Evolutionary conservation across 2,888 invertebrate genomes (phyloP), one percentile per base, ranked within the genome.

Genomic region (Pseudoips prasinana): DNA sequence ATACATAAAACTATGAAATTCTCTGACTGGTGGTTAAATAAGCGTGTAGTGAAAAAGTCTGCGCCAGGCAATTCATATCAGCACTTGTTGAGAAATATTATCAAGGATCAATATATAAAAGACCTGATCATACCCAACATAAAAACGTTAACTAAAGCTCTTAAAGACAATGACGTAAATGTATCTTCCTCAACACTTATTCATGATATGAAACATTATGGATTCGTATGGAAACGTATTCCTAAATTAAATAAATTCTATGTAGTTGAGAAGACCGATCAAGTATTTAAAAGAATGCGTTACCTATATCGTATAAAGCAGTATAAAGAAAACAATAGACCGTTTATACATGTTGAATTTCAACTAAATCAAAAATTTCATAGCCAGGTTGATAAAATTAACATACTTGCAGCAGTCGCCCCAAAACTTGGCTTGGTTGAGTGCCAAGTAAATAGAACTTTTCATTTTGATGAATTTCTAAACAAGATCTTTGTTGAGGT

Each of bases 191-290:
- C 5, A 14, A 14, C 2, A 14, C 14, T 14, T 3, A 2, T 3
- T 3, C 14, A 3, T 3, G 14, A 14, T 5, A 3, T 14, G 14
- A 14, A 14, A 5, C 14, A 14, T 3, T 26, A 30, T 8, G 60
- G 62, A 0, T 65, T 40, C 22, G 22, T 37, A 7, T 61, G 56
- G 51, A 54, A 39, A 37, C 39, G 43, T 7, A 18, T 65, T 7
- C 44, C 46, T 2, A 34, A 39, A 4, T 39, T 39, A 0, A 25
- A 43, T n/a, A 55, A 38, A 27, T 42, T 28, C 8, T 43, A 63
- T 1, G 7, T 65, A 0, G 26, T 59, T 3, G 66, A 66, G 36
- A 39, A 56, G 1, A 42, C 52, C 0, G 35, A 52, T 8, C 46
- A 48, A 17, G 20, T 39, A 6, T 30, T 38, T 2, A 25, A 10